Base-by-base conservation (phyloP, 2,113 vertebrate species). In the Pleuronectes platessa region DNA sequence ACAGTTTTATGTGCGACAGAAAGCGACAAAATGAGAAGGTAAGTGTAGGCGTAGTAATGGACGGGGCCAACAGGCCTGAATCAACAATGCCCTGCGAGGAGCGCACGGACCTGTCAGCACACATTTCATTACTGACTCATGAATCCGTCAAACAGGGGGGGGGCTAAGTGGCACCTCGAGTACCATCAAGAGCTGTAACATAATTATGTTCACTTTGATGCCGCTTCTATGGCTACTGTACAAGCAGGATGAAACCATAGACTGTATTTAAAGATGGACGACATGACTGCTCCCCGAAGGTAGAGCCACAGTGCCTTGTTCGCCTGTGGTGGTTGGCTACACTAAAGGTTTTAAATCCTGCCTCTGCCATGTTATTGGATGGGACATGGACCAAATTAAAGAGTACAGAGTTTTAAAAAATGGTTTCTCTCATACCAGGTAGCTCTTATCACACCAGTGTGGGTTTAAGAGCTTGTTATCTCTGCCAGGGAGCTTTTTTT, bases 121-220 rank as follows among this genome's bases (percentile, higher is more conserved):
- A 71, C 83, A 74, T 90, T 91, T 91, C 77, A 89, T 92, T 90
- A 90, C 70, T 54, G 82, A 71, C 78, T 69, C 76, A 87, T 86
- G 76, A 86, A 88, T 80, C 83, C 87, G 75, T 73, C 78, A 77
- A 42, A 42, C 40, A 3, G 12, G 40, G 76, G 68, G 15, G 45
- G 76, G 67, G 68, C 59, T 88, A 89, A 90, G 85, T 87, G 84
- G 86, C 84, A 87, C 83, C 79, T 68, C 4, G 68, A 85, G 80
- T 62, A 78, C 78, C 76, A 78, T 90, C 88, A 87, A 84, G 77
- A 27, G 71, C 70, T 72, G 65, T 71, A 78, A 60, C 60, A 82
- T 86, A 84, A 87, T 82, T 87, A 67, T 70, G 49, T 78, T 75
- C 61, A 18, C 51, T 8, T n/a, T 8, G n/a, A 54, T 7, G 6